Percentiles rank a stretch among this genome's conserved stretches.
Evolutionary conservation across 2,888 invertebrate species (phyloP).

Genomic region (Thereva nobilitata): DNA sequence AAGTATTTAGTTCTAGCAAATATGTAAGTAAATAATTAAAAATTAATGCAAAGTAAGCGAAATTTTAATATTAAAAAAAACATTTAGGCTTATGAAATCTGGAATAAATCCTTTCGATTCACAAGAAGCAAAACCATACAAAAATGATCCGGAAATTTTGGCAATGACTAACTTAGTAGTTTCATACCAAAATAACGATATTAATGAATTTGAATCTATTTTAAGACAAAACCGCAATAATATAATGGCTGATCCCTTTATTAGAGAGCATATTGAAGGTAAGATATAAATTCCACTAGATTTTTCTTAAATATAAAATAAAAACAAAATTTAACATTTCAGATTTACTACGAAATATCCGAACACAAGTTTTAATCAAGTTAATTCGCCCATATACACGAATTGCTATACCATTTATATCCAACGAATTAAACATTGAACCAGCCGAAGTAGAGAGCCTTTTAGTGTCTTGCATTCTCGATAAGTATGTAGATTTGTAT

Average conservation of each 20-base stretch:
- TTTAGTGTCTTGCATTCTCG: conserved; percentile 95
- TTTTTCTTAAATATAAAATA: not conserved
- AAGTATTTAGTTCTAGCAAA: conserved; percentile 98
- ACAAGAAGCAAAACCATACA: conserved; percentile 99
- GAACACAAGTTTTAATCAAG: conserved; percentile 96
- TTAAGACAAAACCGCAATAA: conserved; percentile 90
- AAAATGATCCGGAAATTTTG: conserved; percentile 98
- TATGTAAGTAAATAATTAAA: conserved; percentile 71
- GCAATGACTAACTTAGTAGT: conserved; percentile 99
- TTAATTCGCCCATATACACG: conserved; percentile 97
- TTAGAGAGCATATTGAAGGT: conserved; percentile 96
- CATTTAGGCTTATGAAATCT: conserved; percentile 91
- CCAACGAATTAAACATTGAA: conserved; percentile 90
- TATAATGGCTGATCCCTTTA: conserved; percentile 99
- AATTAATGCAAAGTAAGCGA: not conserved
- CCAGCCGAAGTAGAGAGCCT: conserved; percentile 94
- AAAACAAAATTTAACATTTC: conserved; percentile 44
- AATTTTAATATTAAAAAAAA: not conserved
- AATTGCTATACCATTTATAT: conserved; percentile 97
- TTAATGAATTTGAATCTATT: conserved; percentile 96
- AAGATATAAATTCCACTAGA: conserved; percentile 18
- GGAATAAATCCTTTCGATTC: conserved; percentile 99
- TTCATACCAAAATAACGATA: conserved; percentile 97
- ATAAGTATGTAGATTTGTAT: conserved; percentile 71
- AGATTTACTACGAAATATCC: conserved; percentile 92